A percentile compares a stretch with the other conserved stretches of the same genome.
Conservation (phyloP, 2,888 invertebrate species). For the Megalurothrips usitatus region DNA sequence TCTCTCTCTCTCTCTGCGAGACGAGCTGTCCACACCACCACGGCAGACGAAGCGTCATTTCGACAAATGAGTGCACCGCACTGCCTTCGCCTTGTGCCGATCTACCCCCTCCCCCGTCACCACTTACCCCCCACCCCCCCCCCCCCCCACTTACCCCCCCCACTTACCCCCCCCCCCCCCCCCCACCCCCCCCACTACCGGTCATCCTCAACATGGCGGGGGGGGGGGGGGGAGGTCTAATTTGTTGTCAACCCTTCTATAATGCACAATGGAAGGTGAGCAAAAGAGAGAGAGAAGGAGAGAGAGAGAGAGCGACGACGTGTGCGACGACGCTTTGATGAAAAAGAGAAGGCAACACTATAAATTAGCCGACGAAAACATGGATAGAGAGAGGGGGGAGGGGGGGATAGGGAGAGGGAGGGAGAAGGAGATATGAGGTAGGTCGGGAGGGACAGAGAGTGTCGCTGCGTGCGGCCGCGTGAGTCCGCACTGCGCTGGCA, state of each 20-base stretch:
- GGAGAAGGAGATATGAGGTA: too few species aligned
- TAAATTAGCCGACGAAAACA: not conserved
- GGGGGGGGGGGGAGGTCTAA: too few species aligned
- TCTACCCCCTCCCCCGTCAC: not conserved
- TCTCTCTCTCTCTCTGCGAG: not conserved
- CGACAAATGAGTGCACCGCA: not conserved
- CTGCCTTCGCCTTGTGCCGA: not conserved
- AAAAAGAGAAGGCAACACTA: not conserved
- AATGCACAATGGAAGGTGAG: not conserved
- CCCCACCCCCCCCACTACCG: not conserved
- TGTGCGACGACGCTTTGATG: too few species aligned
- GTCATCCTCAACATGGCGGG: too few species aligned
- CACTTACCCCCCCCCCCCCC: too few species aligned
- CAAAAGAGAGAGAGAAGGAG: not conserved
- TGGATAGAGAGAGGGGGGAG: not conserved
- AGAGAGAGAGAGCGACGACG: not conserved
- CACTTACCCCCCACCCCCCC: too few species aligned
- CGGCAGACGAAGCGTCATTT: not conserved
- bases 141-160: not conserved
- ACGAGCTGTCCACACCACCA: not conserved
- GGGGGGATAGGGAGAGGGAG: too few species aligned
- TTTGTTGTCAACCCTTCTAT: not conserved
- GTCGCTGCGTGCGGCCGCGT: too few species aligned
- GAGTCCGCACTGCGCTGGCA: too few species aligned
- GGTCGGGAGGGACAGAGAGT: too few species aligned